Percentiles rank a stretch among this genome's conserved stretches.
phyloP scores from a whole-genome alignment of 2,888 invertebrate species.

The Acanthacorydalis orientalis region DNA sequence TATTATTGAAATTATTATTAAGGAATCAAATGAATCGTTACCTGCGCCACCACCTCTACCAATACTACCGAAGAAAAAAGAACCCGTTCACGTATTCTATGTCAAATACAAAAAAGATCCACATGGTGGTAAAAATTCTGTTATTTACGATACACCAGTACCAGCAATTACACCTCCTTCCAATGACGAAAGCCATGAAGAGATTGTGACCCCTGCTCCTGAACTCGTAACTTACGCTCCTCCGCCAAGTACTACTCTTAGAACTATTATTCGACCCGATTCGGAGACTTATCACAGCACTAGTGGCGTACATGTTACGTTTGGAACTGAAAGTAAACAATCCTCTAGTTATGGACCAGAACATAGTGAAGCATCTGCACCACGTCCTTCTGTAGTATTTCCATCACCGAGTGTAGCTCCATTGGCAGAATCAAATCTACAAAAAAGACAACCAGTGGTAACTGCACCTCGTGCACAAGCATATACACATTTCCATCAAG shows the following conservation, averaged over 20 bases:
- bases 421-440: slow-evolving; percentile 11
- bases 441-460: slow-evolving; percentile 8
- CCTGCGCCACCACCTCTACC: slow-evolving; percentile 34
- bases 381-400: slow-evolving; percentile 40
- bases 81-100: slow-evolving; percentile 80
- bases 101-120: slow-evolving; percentile 81
- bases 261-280: slow-evolving; percentile 74
- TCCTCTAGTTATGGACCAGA: slow-evolving; percentile 32
- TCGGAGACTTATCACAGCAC: slow-evolving; percentile 69
- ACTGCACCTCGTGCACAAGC: neutral
- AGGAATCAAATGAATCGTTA: slow-evolving; percentile 70
- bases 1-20: slow-evolving; percentile 82
- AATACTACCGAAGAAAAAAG: slow-evolving; percentile 45
- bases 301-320: slow-evolving; percentile 67
- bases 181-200: slow-evolving; percentile 39
- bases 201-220: slow-evolving; percentile 33
- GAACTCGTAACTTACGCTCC: slow-evolving; percentile 30
- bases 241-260: slow-evolving; percentile 57
- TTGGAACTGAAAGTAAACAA: slow-evolving; percentile 46
- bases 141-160: slow-evolving; percentile 65
- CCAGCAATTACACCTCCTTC: slow-evolving; percentile 59
- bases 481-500: no score
- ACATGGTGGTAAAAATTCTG: slow-evolving; percentile 48
- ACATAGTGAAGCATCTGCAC: slow-evolving; percentile 42
- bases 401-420: slow-evolving; percentile 15